Evolutionary conservation across 1,140 invertebrate genomes (phyloP).

Genomic region (Rhagoletis pomonella): DNA sequence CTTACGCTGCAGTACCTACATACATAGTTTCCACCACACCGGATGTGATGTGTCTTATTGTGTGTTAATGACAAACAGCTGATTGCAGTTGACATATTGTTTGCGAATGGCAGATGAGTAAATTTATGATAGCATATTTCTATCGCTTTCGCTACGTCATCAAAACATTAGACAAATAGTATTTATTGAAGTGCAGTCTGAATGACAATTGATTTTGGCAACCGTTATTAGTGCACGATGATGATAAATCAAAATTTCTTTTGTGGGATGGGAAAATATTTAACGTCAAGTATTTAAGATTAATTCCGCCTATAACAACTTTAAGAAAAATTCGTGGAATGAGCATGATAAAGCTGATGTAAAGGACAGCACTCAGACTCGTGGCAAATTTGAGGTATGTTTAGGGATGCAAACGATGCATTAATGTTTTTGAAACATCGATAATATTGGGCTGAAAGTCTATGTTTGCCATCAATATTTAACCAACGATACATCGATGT

Average conservation of each 20-base stretch:
- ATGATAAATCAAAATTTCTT: not conserved
- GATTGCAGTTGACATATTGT: constrained; percentile 47
- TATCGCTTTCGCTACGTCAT: constrained; percentile 24
- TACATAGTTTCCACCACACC: constrained; percentile 13
- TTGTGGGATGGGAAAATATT: no score
- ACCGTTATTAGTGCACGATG: not conserved
- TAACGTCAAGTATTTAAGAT: no score
- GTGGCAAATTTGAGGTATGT: no score
- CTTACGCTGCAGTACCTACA: not conserved
- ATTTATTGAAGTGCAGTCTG: not conserved
- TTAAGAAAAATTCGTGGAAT: no score
- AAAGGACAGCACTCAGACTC: no score
- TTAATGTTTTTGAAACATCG: no score
- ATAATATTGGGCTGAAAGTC: no score
- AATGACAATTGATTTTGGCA: not conserved
- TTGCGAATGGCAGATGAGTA: constrained; percentile 31
- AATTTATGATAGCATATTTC: not conserved
- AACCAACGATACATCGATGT: no score
- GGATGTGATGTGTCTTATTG: constrained; percentile 4
- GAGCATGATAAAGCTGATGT: no score
- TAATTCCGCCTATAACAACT: no score
- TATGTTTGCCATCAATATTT: no score
- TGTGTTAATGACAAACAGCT: constrained; percentile 48
- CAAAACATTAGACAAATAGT: constrained; percentile 38
- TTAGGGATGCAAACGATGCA: no score